Base-by-base conservation (phyloP, 2,113 vertebrate genomes). In the Trinectes maculatus region DNA sequence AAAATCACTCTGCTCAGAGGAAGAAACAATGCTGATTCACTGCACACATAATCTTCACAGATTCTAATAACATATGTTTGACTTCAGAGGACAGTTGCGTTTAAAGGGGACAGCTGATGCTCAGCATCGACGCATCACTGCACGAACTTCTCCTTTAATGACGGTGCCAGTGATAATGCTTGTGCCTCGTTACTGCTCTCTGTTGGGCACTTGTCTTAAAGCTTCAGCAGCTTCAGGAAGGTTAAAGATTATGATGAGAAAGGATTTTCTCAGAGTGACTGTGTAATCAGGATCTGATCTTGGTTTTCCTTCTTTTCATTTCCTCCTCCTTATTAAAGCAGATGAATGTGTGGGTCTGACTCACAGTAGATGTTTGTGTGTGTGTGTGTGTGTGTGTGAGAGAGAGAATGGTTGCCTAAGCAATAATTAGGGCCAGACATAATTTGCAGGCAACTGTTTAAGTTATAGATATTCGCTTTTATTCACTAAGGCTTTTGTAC, bases 1-100 rank as follows among this genome's bases (percentile, higher is more conserved):
- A 22, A 65, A 60, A 78, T 74, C 19, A 16, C 59, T 68, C 21
- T 57, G 68, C 53, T 71, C 65, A 61, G 58, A 77, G 26, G 66
- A 71, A 67, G 26, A 43, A 55, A 56, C 47, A 65, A 33, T 43
- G 62, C 4, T 51, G 0, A 52, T 46, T 54, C 60, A 58, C 21
- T 13, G 51, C 34, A 16, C 51, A 47, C 40, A 29, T 61, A 65
- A 65, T 65, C 72, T 74, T 79, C 54, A 22, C 59, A 51, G 68
- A 58, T 44, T 25, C 59, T 53, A 31, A 66, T 28, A 61, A 76
- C 0, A 4, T 63, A 47, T 29, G 44, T 77, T 48, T 59, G 51
- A 79, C 60, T 82, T 83, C 19, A 44, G 28, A 62, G 49, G 51
- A 75, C 64, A 22, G 4, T 56, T 29, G 9, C 34, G 18, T 48